Percentiles rank a stretch among this genome's conserved stretches.
phyloP scores from a whole-genome alignment of 2,888 invertebrate species.

The Agrilus cyanescens region DNA sequence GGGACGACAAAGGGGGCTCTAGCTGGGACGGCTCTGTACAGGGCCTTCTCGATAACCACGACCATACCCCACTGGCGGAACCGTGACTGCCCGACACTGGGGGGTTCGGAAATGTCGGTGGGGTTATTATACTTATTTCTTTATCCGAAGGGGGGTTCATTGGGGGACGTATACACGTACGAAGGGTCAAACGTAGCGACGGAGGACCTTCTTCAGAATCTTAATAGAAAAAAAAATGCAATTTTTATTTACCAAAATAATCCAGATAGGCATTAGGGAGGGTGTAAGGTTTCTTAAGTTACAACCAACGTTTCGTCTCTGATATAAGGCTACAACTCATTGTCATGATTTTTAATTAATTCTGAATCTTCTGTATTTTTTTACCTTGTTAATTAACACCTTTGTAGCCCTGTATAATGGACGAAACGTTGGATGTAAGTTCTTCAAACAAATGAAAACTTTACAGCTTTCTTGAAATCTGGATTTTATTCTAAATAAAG shows the following conservation, averaged over 20 bases:
- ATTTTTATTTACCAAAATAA: neutral
- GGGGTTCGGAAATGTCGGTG: constrained; percentile 21
- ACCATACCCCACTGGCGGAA: constrained; percentile 30
- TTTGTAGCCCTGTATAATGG: no score
- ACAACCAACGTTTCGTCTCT: neutral
- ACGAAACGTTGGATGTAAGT: no score
- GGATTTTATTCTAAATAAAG: no score
- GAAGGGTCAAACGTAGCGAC: neutral
- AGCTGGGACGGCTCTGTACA: constrained; percentile 33
- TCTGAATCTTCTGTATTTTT: no score
- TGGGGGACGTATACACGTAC: constrained; percentile 21
- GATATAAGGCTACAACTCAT: no score
- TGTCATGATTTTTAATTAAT: no score
- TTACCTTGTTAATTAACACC: no score
- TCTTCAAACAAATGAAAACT: no score
- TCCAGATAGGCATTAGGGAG: neutral
- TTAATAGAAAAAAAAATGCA: constrained; percentile 4
- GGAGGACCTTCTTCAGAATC: constrained; percentile 1
- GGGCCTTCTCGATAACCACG: constrained; percentile 29
- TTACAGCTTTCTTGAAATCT: no score
- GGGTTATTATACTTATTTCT: constrained; percentile 24
- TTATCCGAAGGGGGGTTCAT: constrained; percentile 30
- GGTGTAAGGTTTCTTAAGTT: neutral
- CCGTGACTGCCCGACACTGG: constrained; percentile 15
- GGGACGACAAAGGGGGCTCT: constrained; percentile 39